Conservation (phyloP, 2,113 vertebrate genomes). For the Psilopsiagon aymara region DNA sequence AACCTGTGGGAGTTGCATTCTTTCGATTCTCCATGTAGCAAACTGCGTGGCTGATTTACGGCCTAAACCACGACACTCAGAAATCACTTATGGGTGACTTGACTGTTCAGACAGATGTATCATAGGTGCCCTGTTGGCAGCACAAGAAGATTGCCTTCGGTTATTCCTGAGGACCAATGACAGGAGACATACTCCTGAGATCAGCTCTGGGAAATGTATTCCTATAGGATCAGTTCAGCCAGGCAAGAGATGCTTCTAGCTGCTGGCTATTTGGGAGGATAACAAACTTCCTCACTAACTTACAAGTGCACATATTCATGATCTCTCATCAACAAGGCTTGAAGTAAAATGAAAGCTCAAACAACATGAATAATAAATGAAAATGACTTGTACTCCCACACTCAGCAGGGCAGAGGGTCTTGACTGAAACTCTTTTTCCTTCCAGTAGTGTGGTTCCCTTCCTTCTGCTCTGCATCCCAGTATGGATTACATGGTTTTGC, state of each 20-base stretch:
- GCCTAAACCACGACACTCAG: too few relatives aligned
- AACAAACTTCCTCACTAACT: slow-evolving; percentile 13
- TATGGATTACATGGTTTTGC: neutral
- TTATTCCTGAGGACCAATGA: neutral
- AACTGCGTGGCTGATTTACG: too few relatives aligned
- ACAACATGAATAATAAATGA: slow-evolving; percentile 16
- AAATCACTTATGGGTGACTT: neutral
- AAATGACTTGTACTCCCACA: slow-evolving; percentile 10
- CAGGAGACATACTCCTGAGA: neutral
- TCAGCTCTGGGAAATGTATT: neutral
- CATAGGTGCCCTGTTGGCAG: neutral
- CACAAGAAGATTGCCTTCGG: neutral
- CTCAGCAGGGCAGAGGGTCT: neutral
- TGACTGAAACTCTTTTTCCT: neutral
- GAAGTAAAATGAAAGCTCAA: slow-evolving; percentile 31
- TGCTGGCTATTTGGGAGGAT: neutral
- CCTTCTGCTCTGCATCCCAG: neutral
- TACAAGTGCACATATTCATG: neutral
- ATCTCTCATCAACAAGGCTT: slow-evolving; percentile 12
- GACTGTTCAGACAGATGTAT: neutral
- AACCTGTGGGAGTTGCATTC: too few relatives aligned
- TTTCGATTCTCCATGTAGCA: too few relatives aligned
- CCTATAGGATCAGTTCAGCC: neutral
- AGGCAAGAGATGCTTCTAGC: neutral
- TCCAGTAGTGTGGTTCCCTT: neutral